Evolutionary conservation across 2,888 invertebrate species (phyloP).

Genomic region (Neelides folsomi): DNA sequence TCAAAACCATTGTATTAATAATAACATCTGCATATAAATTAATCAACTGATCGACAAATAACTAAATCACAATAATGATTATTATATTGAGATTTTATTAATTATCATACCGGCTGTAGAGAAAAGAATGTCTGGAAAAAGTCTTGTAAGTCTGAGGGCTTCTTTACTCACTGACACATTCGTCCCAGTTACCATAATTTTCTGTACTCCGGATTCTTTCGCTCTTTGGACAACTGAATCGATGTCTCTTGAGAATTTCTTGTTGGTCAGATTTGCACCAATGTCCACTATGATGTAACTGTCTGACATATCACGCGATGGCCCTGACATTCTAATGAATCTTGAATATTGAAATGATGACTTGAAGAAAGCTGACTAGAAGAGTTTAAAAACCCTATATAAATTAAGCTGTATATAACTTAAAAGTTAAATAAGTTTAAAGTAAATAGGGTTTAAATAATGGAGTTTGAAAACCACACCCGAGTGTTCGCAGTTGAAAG

Average conservation of each 20-base stretch:
- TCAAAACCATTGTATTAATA: too few relatives aligned
- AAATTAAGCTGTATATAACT: too few relatives aligned
- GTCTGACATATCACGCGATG: slow-evolving; percentile 41
- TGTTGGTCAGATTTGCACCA: slow-evolving; percentile 84
- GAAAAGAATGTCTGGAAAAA: slow-evolving; percentile 79
- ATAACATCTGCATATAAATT: too few relatives aligned
- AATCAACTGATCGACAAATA: too few relatives aligned
- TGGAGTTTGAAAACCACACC: too few relatives aligned
- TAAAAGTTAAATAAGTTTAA: too few relatives aligned
- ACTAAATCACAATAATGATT: too few relatives aligned
- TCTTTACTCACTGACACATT: slow-evolving; percentile 81
- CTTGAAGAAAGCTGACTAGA: background rate
- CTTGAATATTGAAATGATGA: background rate
- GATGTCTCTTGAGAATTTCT: slow-evolving; percentile 80
- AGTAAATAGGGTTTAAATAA: too few relatives aligned
- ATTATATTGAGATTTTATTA: background rate
- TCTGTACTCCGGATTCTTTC: slow-evolving; percentile 84
- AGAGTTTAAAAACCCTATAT: too few relatives aligned
- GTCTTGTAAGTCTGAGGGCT: slow-evolving; percentile 70
- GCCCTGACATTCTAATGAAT: too few relatives aligned
- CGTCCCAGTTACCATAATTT: slow-evolving; percentile 85
- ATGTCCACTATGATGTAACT: slow-evolving; percentile 84
- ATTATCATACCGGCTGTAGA: slow-evolving; percentile 64
- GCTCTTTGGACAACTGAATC: slow-evolving; percentile 83
- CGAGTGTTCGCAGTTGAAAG: too few relatives aligned